These are phyloP conservation scores for Apotomis betuletana DNA, from an alignment of 2,888 invertebrate species.

Conservation along the genomic window DNA sequence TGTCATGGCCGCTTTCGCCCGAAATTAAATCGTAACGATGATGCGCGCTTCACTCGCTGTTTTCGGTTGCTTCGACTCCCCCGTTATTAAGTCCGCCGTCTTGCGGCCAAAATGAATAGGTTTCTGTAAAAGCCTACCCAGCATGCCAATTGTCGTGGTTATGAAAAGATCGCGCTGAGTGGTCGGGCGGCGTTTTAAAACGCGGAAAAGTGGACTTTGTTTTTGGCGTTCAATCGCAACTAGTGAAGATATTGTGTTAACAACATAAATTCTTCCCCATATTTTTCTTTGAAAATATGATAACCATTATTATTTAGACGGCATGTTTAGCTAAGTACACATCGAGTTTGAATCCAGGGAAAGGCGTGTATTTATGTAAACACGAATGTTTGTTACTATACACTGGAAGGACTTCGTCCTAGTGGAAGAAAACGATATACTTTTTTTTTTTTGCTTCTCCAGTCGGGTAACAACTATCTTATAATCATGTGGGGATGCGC, in stretches of 20 bases:
- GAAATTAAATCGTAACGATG: constrained; percentile 82
- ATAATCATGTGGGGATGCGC: no score
- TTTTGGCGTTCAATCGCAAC: constrained; percentile 38
- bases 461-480: no score
- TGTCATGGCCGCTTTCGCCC: constrained; percentile 78
- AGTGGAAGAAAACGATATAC: no score
- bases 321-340: no score
- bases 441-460: no score
- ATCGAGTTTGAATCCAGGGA: neutral
- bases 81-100: constrained; percentile 76
- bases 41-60: constrained; percentile 72
- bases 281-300: no score
- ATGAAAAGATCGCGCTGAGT: constrained; percentile 74
- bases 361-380: no score
- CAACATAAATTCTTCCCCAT: no score
- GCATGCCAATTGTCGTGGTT: constrained; percentile 75
- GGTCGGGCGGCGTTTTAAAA: constrained; percentile 56
- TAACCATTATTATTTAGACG: no score
- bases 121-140: constrained; percentile 71
- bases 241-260: neutral
- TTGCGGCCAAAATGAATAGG: constrained; percentile 81
- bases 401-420: no score
- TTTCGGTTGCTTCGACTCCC: constrained; percentile 61
- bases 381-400: no score
- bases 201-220: constrained; percentile 47